phyloP scores from a whole-genome alignment of 2,797 vertebrate species.

The Rhinella marina region DNA sequence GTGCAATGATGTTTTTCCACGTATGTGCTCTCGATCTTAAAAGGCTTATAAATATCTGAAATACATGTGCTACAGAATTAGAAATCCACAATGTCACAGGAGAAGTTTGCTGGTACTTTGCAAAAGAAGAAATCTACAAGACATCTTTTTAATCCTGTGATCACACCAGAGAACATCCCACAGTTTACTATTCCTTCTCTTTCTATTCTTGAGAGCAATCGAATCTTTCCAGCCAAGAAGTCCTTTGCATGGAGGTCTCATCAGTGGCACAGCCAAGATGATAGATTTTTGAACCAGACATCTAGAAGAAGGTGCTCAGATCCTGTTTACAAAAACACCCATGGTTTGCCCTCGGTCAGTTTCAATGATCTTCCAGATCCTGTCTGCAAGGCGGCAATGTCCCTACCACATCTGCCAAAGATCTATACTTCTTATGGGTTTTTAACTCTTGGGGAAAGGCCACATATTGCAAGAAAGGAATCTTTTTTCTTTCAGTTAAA shows the following conservation, averaged over 20 bases:
- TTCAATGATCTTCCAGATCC: background rate
- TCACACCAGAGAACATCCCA: conserved; percentile 77
- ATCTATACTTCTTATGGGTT: conserved; percentile 58
- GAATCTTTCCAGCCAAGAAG: conserved; percentile 48
- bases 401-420: conserved; percentile 64
- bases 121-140: background rate
- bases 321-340: conserved; percentile 53
- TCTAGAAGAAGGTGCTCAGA: conserved; percentile 69
- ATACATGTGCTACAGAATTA: background rate
- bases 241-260: accelerated
- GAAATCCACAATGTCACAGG: conserved; percentile 32
- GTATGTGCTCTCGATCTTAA: background rate
- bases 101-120: background rate
- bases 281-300: conserved; percentile 52
- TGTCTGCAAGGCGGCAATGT: conserved; percentile 44
- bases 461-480: conserved; percentile 44
- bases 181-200: conserved; percentile 78
- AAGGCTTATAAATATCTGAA: conserved; percentile 27
- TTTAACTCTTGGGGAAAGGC: conserved; percentile 62
- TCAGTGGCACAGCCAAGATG: conserved; percentile 16
- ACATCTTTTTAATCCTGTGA: conserved; percentile 67
- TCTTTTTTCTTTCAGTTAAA: conserved; percentile 56
- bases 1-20: conserved; percentile 29
- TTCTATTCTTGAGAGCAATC: conserved; percentile 56
- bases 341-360: accelerated